Evolutionary conservation across 2,113 vertebrate genomes (phyloP).

Genomic region (Nansenia antarctica): DNA sequence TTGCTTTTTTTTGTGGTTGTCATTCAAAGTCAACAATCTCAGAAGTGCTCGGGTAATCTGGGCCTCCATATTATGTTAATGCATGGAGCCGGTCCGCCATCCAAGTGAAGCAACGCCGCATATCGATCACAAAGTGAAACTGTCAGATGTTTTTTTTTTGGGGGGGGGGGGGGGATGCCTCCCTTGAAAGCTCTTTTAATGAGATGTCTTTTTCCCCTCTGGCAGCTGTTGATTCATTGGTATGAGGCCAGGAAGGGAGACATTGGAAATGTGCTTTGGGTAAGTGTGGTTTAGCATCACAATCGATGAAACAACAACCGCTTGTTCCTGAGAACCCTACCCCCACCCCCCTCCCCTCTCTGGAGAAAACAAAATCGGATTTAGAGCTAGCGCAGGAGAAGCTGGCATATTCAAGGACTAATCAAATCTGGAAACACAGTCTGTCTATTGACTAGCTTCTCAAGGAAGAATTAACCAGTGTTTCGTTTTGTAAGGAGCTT

Average conservation of each 20-base stretch:
- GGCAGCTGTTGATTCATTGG: constrained; percentile 64
- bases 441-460: constrained; percentile 53
- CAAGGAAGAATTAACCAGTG: constrained; percentile 44
- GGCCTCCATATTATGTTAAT: neutral
- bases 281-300: constrained; percentile 64
- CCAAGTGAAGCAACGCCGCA: constrained; percentile 16
- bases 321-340: constrained; percentile 23
- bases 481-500: constrained; percentile 44
- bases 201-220: constrained; percentile 47
- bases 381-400: constrained; percentile 30
- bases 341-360: neutral
- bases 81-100: neutral
- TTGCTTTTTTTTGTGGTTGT: constrained; percentile 29
- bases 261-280: constrained; percentile 37
- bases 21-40: constrained; percentile 41
- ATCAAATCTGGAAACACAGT: constrained; percentile 54
- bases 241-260: constrained; percentile 36
- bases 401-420: constrained; percentile 47
- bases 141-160: constrained; percentile 61
- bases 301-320: constrained; percentile 61
- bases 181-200: constrained; percentile 60
- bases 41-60: constrained; percentile 37
- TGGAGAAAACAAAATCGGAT: constrained; percentile 36
- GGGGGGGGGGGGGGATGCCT: constrained; percentile 54
- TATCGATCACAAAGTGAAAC: constrained; percentile 59